phyloP scores from a whole-genome alignment of 2,797 vertebrate genomes.

The Euthynnus affinis region DNA sequence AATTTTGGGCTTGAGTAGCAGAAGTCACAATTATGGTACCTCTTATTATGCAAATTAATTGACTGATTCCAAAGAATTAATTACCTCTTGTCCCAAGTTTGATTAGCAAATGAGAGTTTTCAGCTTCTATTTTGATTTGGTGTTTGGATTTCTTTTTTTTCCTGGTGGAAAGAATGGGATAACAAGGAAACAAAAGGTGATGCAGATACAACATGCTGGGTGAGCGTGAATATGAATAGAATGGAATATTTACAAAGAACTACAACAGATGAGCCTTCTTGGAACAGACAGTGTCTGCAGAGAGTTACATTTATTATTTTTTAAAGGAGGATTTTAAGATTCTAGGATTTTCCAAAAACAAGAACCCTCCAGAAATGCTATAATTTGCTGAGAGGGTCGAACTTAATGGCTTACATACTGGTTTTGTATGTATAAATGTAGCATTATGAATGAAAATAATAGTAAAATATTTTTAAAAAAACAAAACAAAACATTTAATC shows the following conservation, averaged over 20 bases:
- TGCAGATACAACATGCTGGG: conserved; percentile 48
- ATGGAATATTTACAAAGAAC: conserved; percentile 50
- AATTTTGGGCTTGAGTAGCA: conserved; percentile 86
- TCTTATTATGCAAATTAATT: conserved; percentile 89
- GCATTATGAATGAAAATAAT: too few species aligned
- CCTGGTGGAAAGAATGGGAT: conserved; percentile 52
- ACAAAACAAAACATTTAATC: too few species aligned
- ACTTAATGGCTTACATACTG: neutral
- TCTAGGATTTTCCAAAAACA: neutral
- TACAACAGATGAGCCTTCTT: conserved; percentile 42
- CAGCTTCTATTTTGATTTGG: conserved; percentile 77
- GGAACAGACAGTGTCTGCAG: conserved; percentile 4
- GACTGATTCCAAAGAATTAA: conserved; percentile 88
- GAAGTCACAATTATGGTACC: conserved; percentile 88
- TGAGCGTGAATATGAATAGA: conserved; percentile 30
- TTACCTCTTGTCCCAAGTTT: conserved; percentile 87
- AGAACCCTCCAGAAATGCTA: neutral
- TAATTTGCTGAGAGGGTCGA: neutral
- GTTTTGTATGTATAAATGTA: neutral
- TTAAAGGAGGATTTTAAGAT: neutral
- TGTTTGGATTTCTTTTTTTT: conserved; percentile 66
- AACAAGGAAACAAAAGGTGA: conserved; percentile 74
- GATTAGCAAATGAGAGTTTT: conserved; percentile 87
- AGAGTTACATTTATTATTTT: neutral
- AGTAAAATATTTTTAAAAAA: too few species aligned